Conservation (phyloP, 2,797 vertebrate species). For the Hyperoplus lanceolatus region DNA sequence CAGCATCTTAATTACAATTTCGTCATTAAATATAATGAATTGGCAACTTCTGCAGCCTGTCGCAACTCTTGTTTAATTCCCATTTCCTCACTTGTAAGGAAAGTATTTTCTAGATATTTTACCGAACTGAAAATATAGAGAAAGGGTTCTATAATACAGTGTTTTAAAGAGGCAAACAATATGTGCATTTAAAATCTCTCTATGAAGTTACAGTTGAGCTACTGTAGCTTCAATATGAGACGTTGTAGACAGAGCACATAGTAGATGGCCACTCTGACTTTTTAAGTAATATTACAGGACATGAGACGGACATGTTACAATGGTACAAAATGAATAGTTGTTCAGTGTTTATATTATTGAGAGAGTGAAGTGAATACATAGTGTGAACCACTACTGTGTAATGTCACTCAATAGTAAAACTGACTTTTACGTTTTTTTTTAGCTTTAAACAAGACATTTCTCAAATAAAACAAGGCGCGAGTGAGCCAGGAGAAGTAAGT, state of each 20-base stretch:
- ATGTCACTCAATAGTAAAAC: background rate
- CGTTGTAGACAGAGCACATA: too few relatives aligned
- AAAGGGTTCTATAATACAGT: background rate
- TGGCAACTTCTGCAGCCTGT: background rate
- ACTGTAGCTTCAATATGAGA: too few relatives aligned
- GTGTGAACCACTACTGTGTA: background rate
- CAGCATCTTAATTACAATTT: background rate
- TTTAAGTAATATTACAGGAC: background rate
- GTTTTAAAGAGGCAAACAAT: background rate
- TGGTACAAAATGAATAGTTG: background rate
- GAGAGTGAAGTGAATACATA: background rate
- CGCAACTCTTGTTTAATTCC: too few relatives aligned
- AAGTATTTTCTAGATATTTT: too few relatives aligned
- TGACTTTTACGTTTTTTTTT: conserved; percentile 13
- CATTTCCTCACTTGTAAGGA: too few relatives aligned
- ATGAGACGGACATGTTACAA: background rate
- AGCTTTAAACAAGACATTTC: conserved; percentile 32
- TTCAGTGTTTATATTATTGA: background rate
- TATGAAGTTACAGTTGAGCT: background rate
- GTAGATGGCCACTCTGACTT: background rate
- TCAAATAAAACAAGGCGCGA: conserved; percentile 48
- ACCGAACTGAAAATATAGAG: too few relatives aligned
- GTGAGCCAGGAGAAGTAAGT: background rate
- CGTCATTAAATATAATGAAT: background rate
- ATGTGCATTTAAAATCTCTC: background rate